Conservation (phyloP, 2,888 invertebrate species). For the Myopa testacea region DNA sequence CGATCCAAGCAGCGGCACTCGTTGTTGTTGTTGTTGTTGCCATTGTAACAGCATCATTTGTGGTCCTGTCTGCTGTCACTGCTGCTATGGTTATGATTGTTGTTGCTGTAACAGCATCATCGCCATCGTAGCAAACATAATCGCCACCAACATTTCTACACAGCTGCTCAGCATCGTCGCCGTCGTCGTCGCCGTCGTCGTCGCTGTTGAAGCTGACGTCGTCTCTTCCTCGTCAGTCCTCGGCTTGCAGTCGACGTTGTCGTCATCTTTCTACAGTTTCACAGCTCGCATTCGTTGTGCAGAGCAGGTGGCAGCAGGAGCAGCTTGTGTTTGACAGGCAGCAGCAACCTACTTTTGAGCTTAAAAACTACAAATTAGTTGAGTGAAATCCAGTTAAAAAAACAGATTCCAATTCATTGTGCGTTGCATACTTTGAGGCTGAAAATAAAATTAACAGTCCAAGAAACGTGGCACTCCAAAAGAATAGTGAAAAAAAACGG, state of each 20-base stretch:
- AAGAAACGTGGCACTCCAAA: neutral
- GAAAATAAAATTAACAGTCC: neutral
- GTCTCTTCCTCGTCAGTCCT: constrained; percentile 16
- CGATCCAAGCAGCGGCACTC: neutral
- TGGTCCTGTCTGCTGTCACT: no score
- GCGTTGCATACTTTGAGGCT: neutral
- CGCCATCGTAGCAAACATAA: constrained; percentile 8
- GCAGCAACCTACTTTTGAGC: neutral
- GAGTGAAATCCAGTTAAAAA: constrained; percentile 1
- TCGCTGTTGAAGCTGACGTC: constrained; percentile 39
- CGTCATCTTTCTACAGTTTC: constrained; percentile 20
- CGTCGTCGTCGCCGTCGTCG: constrained; percentile 2
- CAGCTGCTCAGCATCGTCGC: constrained; percentile 25
- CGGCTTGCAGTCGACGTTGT: constrained; percentile 30
- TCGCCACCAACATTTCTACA: constrained; percentile 21
- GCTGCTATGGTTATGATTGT: constrained; percentile 38
- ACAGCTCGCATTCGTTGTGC: constrained; percentile 42
- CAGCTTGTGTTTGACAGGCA: constrained; percentile 1
- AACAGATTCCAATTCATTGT: neutral
- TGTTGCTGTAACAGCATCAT: constrained; percentile 26
- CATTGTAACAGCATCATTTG: constrained; percentile 10
- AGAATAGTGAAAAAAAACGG: neutral
- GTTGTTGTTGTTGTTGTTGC: constrained; percentile 38
- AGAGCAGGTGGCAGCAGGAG: constrained; percentile 40
- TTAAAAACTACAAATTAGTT: neutral